These are phyloP conservation scores for Tolmerus cingulatus DNA, from an alignment of 2,888 invertebrate genomes.

Conservation along the genomic window DNA sequence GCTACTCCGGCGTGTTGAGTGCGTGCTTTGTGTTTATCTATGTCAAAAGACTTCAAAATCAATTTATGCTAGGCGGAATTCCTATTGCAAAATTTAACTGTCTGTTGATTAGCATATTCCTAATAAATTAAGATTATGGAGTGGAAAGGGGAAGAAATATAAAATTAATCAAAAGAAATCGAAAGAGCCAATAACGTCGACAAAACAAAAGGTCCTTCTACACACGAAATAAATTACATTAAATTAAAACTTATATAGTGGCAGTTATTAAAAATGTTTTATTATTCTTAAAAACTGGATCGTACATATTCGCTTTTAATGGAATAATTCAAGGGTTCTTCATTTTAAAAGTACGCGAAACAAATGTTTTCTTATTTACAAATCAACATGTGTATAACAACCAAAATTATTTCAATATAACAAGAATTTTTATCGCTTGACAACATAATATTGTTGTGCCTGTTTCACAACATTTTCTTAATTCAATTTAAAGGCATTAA, in stretches of 20 bases:
- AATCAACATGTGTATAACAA: not conserved
- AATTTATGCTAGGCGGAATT: too few relatives aligned
- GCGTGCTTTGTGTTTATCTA: too few relatives aligned
- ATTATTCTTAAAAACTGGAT: conserved; percentile 26
- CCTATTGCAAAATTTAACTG: too few relatives aligned
- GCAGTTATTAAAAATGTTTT: conserved; percentile 27
- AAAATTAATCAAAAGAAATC: too few relatives aligned
- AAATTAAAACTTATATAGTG: not conserved
- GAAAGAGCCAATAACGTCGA: too few relatives aligned
- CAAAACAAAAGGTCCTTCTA: not conserved
- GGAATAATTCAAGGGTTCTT: conserved; percentile 16
- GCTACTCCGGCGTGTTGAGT: too few relatives aligned
- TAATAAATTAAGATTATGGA: too few relatives aligned
- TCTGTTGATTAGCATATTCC: too few relatives aligned
- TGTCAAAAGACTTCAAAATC: too few relatives aligned
- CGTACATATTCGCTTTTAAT: not conserved
- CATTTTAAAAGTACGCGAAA: not conserved
- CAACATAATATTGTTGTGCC: not conserved
- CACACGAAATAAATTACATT: not conserved
- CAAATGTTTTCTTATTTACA: conserved; percentile 7
- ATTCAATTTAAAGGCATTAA: not conserved
- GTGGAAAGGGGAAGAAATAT: too few relatives aligned
- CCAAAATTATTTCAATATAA: not conserved
- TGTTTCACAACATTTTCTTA: not conserved
- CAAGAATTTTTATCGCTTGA: not conserved